These are phyloP conservation scores for Epinephelus lanceolatus DNA, from an alignment of 2,113 vertebrate species.

Conservation along the genomic window DNA sequence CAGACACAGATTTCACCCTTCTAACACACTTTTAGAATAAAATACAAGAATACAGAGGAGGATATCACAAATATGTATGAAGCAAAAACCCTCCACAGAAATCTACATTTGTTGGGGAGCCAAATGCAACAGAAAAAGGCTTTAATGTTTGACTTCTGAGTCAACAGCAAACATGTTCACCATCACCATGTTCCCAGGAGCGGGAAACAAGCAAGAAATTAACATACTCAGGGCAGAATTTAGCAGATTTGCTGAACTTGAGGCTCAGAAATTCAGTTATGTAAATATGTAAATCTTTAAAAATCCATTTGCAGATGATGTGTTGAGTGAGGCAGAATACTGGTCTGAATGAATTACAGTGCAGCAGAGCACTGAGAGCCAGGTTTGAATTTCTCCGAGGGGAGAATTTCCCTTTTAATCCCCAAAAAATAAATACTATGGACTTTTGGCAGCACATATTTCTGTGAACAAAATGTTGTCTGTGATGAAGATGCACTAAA, in stretches of 20 bases:
- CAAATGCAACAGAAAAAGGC: constrained; percentile 53
- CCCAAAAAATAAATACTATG: constrained; percentile 45
- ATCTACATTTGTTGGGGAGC: constrained; percentile 57
- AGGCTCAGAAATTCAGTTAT: constrained; percentile 78
- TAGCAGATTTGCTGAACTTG: constrained; percentile 73
- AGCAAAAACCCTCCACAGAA: constrained; percentile 36
- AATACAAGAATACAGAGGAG: constrained; percentile 49
- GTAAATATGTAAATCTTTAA: constrained; percentile 83
- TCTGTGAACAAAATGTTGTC: constrained; percentile 50
- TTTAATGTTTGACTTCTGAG: constrained; percentile 73
- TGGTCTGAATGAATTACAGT: constrained; percentile 72
- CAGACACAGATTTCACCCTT: constrained; percentile 51
- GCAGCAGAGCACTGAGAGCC: constrained; percentile 58
- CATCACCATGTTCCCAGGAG: constrained; percentile 64
- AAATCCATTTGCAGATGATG: constrained; percentile 77
- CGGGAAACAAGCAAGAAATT: constrained; percentile 62
- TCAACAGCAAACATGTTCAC: constrained; percentile 67
- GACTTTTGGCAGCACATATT: constrained; percentile 37
- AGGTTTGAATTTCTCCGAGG: constrained; percentile 58
- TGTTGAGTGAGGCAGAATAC: constrained; percentile 72
- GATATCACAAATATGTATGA: constrained; percentile 52
- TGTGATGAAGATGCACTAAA: constrained; percentile 27
- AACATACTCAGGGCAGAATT: constrained; percentile 73
- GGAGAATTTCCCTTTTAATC: constrained; percentile 56
- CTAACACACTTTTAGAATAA: constrained; percentile 49